These are phyloP conservation scores for Proteles cristata DNA, from an alignment of 2,113 vertebrate genomes.

Conservation along the genomic window DNA sequence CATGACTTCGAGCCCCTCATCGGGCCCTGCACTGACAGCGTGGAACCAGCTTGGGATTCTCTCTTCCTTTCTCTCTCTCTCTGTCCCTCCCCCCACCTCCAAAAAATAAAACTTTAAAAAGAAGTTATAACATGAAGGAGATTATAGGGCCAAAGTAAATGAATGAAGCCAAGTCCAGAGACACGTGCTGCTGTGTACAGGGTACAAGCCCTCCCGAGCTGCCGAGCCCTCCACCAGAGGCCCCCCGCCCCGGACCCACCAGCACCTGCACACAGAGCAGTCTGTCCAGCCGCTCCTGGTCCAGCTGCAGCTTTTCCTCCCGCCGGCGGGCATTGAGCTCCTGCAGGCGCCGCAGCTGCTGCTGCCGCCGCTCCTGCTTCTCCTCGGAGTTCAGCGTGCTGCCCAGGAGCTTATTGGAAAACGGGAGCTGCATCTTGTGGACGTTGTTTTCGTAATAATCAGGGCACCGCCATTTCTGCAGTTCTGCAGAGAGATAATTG, in stretches of 20 bases:
- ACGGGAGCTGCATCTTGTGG: constrained; percentile 97
- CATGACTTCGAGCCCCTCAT: no score
- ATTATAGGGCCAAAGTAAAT: background rate
- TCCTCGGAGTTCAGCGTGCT: constrained; percentile 92
- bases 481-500: constrained; percentile 85
- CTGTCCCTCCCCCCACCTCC: no score
- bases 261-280: constrained; percentile 93
- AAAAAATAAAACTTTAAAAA: no score
- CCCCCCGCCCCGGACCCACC: accelerated
- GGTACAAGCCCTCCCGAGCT: background rate
- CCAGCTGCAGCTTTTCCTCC: constrained; percentile 95
- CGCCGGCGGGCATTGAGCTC: constrained; percentile 95
- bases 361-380: constrained; percentile 94
- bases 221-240: accelerated
- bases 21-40: no score
- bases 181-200: background rate
- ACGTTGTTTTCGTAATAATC: constrained; percentile 95
- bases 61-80: no score
- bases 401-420: constrained; percentile 92
- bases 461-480: constrained; percentile 94
- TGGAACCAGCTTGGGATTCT: no score
- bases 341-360: constrained; percentile 95
- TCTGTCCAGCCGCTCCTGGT: constrained; percentile 94
- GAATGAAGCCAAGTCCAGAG: background rate
- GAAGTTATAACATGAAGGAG: background rate